These are phyloP conservation scores for Leptinotarsa lineolata DNA, from an alignment of 1,140 invertebrate species.

Conservation along the genomic window DNA sequence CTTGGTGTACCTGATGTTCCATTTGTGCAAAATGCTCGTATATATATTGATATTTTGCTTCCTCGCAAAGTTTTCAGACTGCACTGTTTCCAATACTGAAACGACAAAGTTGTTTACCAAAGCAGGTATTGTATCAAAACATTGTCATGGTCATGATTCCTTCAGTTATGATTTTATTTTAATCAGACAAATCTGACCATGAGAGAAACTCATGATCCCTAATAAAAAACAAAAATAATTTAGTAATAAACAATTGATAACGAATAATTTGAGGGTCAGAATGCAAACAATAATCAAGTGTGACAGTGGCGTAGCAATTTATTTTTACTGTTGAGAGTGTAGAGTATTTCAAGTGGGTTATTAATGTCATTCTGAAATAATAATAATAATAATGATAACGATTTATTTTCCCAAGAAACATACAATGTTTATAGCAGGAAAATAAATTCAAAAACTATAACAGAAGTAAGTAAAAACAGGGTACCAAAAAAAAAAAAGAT, in stretches of 20 bases:
- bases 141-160: background rate
- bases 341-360: too few species aligned
- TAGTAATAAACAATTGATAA: conserved; percentile 1
- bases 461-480: too few species aligned
- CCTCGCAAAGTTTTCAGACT: background rate
- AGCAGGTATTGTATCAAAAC: background rate
- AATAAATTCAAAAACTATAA: too few species aligned
- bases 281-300: background rate
- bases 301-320: background rate
- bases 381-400: too few species aligned
- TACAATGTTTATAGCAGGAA: too few species aligned
- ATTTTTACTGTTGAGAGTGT: background rate
- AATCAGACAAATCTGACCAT: background rate
- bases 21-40: background rate
- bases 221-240: background rate
- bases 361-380: too few species aligned
- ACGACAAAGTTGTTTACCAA: background rate
- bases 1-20: background rate
- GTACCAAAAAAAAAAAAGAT: too few species aligned
- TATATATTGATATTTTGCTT: background rate
- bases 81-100: background rate
- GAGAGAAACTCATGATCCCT: background rate
- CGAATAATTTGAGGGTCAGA: background rate
- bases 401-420: too few species aligned
- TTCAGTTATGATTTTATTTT: background rate